phyloP scores from a whole-genome alignment of 2,113 vertebrate genomes.

The Gymnobelideus leadbeateri region DNA sequence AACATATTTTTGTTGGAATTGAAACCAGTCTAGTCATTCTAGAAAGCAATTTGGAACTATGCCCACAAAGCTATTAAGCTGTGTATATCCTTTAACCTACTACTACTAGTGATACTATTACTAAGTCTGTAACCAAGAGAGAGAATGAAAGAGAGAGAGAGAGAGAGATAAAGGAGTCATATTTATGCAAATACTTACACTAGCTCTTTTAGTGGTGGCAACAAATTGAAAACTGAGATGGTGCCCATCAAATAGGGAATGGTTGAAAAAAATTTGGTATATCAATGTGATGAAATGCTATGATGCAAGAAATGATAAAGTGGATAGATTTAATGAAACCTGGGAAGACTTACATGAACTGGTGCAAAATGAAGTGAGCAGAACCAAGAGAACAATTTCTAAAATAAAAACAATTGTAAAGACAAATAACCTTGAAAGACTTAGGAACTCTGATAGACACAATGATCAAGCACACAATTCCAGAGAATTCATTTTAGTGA shows the following conservation, averaged over 20 bases:
- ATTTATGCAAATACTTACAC: background rate
- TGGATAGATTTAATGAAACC: background rate
- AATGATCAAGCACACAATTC: background rate
- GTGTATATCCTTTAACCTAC: background rate
- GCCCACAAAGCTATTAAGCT: background rate
- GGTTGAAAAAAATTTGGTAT: background rate
- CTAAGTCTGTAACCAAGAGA: background rate
- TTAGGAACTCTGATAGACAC: background rate
- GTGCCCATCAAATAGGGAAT: background rate
- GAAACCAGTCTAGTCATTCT: background rate
- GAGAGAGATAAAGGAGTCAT: background rate
- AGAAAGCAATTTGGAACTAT: background rate
- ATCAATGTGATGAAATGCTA: background rate
- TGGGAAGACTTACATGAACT: background rate
- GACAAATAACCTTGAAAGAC: background rate
- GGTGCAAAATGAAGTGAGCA: background rate
- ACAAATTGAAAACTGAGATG: background rate
- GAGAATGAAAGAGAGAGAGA: no score
- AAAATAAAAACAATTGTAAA: background rate
- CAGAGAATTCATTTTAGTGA: background rate
- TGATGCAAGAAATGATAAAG: background rate
- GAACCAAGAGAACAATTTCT: background rate
- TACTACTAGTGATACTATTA: background rate
- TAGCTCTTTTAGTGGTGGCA: background rate
- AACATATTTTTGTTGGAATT: background rate